Evolutionary conservation across 1,140 invertebrate species (phyloP), one percentile per base, ranked within the genome.

Genomic region (Drosophila baimaii): DNA sequence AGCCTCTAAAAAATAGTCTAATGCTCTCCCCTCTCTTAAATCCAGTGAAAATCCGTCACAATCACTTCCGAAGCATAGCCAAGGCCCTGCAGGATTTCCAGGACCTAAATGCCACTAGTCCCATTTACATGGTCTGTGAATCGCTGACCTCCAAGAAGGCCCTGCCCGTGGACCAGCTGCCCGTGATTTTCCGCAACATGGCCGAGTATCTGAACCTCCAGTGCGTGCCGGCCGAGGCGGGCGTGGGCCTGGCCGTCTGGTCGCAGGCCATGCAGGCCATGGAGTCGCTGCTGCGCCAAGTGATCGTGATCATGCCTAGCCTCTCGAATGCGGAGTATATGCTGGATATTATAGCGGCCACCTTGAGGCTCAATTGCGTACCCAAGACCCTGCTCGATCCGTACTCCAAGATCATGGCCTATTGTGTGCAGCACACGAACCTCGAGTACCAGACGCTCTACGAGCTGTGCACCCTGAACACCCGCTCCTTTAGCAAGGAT

Each of bases 81-180:
- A 95, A 96, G 85, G 97, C 98, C 0, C 93, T 99, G 68, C 94
- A 97, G n/a, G 98, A 99, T 93, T 99, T 99, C 93, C 96, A 96
- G 90, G 99, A 99, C 92, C 92, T 99, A 41, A 99, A 98, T 92
- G 97, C 98, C 7, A 96, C 98, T 61, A 97, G 98, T 35, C 98
- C 98, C 13, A 93, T 99, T 52, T 97, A 98, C 88, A 93, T 98
- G 70, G 93, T 99, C 10, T 94, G 99, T 43, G 98, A 99, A 93
- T 97, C 96, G 52, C 91, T 99, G 39, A 98, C 98, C 92, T 95
- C 95, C 0, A 97, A 96, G 91, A 99, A 99, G 93, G 95, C 95
- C 1, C 89, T 99, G 47, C 95, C 97, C 4, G 93, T 95, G 25
- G 97, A 98, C 68, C 94, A 94, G 41, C 80, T 97, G 27, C 94